Evolutionary conservation across 2,888 invertebrate species (phyloP).

Genomic region (Serripes groenlandicus): DNA sequence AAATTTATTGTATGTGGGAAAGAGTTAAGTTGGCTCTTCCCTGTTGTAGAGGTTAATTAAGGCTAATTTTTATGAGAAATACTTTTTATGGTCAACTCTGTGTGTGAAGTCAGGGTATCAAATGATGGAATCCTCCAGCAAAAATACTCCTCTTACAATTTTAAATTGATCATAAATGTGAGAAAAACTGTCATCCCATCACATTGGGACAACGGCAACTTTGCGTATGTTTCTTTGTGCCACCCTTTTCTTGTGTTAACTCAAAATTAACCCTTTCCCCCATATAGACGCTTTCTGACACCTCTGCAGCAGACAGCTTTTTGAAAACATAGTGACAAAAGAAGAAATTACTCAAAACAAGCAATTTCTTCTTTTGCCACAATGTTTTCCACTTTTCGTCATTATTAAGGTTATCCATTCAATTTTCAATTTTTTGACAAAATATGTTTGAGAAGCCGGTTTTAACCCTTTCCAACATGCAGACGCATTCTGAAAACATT

Average conservation of each 20-base stretch:
- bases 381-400: neutral
- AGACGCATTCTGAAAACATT: neutral
- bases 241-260: neutral
- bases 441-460: too few relatives aligned
- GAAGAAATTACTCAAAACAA: neutral
- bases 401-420: neutral
- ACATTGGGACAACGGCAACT: conserved; percentile 2
- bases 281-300: neutral
- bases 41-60: conserved; percentile 15
- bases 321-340: neutral
- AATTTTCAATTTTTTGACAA: neutral
- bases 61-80: conserved; percentile 18
- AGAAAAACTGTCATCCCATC: conserved; percentile 17
- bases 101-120: neutral
- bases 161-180: conserved; percentile 23
- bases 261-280: neutral
- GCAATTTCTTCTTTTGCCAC: neutral
- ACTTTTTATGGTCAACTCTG: conserved; percentile 20
- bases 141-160: conserved; percentile 14
- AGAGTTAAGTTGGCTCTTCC: too few relatives aligned
- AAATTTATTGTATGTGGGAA: too few relatives aligned
- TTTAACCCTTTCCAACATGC: too few relatives aligned
- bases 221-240: conserved; percentile 5
- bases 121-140: conserved; percentile 15
- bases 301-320: neutral